Base-by-base conservation (phyloP, 2,797 vertebrate genomes). In the Peromyscus aztecus region DNA sequence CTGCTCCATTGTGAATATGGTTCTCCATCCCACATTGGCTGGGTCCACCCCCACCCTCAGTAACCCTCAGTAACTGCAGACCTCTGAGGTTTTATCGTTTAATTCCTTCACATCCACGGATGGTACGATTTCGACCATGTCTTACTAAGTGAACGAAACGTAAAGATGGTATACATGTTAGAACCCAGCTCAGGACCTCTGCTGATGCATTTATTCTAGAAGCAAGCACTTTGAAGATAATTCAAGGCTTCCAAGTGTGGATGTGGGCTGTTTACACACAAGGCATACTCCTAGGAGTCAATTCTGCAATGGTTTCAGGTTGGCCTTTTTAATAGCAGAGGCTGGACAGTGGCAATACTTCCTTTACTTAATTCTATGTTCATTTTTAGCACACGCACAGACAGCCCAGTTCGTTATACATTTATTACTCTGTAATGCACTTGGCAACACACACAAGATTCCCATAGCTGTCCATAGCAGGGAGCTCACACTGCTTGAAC, bases 391-490 rank as follows among this genome's bases (percentile, higher is more conserved):
- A 40, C 57, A 29, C 57, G 17, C 57, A 65, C 92, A 75, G 93
- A 92, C 13, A 0, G 76, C 76, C 49, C 0, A 24, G 77, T 91
- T 97, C 81, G 2, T 96, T 97, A 92, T 11, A 65, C 93, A 94
- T 97, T 97, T 95, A 97, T 96, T 78, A 96, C 93, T 59, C 97
- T 12, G 31, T 91, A 92, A 95, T 93, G 95, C 77, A 95, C 84
- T 97, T 97, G 98, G 97, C 96, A 93, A 7, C 84, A 89, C 81
- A 86, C 59, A 57, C 13, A 6, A 52, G 67, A 75, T 75, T 17
- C 90, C 91, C 82, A 31, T 16, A 77, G 93, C 86, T 94, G 96
- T 90, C 93, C 87, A 71, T 88, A 89, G 4, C 84, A 55, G 71
- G 84, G 93, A 69, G 57, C 46, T 91, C 83, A 31, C 71, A 17